Conservation (phyloP, 2,888 invertebrate species). For the Epirrhoe tristata region DNA sequence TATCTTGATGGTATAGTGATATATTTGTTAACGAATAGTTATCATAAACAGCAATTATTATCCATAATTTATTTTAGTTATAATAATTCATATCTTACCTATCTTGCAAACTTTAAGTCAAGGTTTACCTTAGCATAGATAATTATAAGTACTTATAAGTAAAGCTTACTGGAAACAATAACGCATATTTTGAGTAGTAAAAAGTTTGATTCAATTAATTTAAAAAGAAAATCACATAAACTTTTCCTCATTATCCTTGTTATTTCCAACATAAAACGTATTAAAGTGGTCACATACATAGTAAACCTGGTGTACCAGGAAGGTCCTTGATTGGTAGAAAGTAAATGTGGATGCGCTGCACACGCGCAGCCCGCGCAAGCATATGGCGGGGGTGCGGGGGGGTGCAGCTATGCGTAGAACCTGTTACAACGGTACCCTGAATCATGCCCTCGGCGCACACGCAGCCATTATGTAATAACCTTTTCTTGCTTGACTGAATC, state of each 20-base stretch:
- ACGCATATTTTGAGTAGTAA: too few species aligned
- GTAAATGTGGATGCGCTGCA: constrained; percentile 75
- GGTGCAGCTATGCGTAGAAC: constrained; percentile 66
- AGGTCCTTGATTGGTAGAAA: constrained; percentile 83
- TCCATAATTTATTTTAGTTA: background rate
- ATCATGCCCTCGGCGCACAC: constrained; percentile 70
- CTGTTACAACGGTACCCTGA: constrained; percentile 81
- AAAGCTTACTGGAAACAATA: too few species aligned
- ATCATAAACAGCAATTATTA: too few species aligned
- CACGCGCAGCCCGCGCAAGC: constrained; percentile 53
- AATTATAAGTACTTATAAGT: too few species aligned
- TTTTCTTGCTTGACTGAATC: constrained; percentile 72
- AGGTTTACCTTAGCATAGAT: too few species aligned
- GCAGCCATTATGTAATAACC: constrained; percentile 82
- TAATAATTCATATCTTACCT: too few species aligned
- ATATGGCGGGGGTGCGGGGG: constrained; percentile 46
- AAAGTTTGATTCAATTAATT: too few species aligned
- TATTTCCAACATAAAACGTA: background rate
- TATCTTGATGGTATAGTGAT: too few species aligned
- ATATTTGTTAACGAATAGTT: too few species aligned
- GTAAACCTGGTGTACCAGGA: constrained; percentile 58
- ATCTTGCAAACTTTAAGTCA: too few species aligned
- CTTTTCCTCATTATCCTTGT: background rate
- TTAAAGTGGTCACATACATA: constrained; percentile 19
- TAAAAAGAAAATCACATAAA: too few species aligned